Conservation (phyloP, 1,140 invertebrate genomes). For the Drosophila jambulina region DNA sequence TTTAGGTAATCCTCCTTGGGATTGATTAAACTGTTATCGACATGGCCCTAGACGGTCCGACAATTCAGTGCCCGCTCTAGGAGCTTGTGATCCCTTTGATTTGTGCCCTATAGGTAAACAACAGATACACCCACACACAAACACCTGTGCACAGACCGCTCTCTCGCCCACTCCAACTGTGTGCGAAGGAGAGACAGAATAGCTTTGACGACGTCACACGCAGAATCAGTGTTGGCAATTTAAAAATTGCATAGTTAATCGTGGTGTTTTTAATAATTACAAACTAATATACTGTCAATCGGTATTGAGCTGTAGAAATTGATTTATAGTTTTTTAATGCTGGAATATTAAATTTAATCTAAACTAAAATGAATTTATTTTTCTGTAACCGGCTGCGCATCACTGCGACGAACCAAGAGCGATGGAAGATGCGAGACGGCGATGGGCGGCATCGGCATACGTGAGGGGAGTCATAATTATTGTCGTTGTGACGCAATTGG, state of each 20-base stretch:
- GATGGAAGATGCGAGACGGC: conserved; percentile 16
- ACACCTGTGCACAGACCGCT: background rate
- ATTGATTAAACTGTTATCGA: conserved; percentile 4
- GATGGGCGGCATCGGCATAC: conserved; percentile 2
- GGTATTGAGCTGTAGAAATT: no score
- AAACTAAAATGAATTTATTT: background rate
- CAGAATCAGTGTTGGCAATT: conserved; percentile 4
- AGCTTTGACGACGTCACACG: conserved; percentile 37
- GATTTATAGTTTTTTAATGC: no score
- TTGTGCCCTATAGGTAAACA: conserved; percentile 9
- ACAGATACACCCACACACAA: conserved; percentile 22
- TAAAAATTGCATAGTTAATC: background rate
- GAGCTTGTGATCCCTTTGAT: background rate
- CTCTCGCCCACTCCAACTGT: conserved; percentile 2
- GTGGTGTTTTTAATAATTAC: no score
- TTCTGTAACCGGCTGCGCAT: background rate
- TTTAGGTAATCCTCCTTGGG: background rate
- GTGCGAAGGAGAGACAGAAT: background rate
- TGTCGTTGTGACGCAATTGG: conserved; percentile 73
- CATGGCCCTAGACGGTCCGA: background rate
- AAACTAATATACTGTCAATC: no score
- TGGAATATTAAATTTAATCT: no score
- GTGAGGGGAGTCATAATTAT: conserved; percentile 65
- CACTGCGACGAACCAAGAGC: background rate
- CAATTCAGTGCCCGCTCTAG: background rate